Conservation (phyloP, 2,888 invertebrate species). For the Sesia apiformis region DNA sequence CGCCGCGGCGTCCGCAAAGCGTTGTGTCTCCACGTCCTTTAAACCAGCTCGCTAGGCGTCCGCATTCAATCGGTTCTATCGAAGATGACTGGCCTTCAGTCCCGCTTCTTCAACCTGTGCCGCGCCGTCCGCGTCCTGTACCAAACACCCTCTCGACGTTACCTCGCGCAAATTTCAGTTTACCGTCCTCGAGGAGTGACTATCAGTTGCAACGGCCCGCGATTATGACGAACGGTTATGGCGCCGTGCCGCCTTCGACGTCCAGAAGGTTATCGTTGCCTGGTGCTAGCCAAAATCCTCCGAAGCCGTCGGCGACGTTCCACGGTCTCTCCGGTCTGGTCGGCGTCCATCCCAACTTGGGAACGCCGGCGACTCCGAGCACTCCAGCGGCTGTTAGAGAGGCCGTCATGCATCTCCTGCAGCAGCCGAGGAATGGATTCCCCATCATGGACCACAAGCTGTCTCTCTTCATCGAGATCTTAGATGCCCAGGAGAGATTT, state of each 20-base stretch:
- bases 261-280: slow-evolving; percentile 72
- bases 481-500: slow-evolving; percentile 87
- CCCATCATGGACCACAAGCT: slow-evolving; percentile 85
- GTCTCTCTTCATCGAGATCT: slow-evolving; percentile 85
- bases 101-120: slow-evolving; percentile 70
- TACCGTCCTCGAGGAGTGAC: slow-evolving; percentile 77
- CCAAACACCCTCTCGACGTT: slow-evolving; percentile 52
- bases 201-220: slow-evolving; percentile 75
- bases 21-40: slow-evolving; percentile 60
- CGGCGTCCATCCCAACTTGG: slow-evolving; percentile 37
- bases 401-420: slow-evolving; percentile 79
- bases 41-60: slow-evolving; percentile 57
- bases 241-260: slow-evolving; percentile 66
- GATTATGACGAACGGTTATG: slow-evolving; percentile 66
- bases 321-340: slow-evolving; percentile 66
- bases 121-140: slow-evolving; percentile 66
- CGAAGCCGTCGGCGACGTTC: slow-evolving; percentile 78
- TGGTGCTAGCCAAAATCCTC: slow-evolving; percentile 58
- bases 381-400: slow-evolving; percentile 80
- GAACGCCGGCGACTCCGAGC: slow-evolving; percentile 60
- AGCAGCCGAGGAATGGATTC: slow-evolving; percentile 83
- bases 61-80: slow-evolving; percentile 76
- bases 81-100: slow-evolving; percentile 61
- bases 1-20: slow-evolving; percentile 69
- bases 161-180: slow-evolving; percentile 61